Evolutionary conservation across 2,113 vertebrate species (phyloP), one percentile per base, ranked within the genome.

Genomic region (Myodes glareolus): DNA sequence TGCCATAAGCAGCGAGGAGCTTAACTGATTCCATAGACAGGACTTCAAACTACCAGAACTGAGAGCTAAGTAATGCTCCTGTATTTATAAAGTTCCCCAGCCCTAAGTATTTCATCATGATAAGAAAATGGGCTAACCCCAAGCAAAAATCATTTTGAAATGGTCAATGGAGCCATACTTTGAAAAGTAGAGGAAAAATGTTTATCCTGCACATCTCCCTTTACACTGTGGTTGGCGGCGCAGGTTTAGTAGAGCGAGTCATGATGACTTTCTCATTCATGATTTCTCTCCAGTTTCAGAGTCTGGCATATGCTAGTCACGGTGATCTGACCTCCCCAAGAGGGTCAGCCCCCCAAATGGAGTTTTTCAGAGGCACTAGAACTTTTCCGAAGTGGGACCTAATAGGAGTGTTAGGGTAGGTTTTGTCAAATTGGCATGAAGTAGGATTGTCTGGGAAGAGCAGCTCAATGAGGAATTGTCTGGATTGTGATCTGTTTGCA

Each of bases 141-240:
- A 36, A 33, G 6, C 27, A 45, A 77, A 81, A 87, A 58, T 63
- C 72, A 75, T 73, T 88, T 86, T 80, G 36, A 95, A 95, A 88
- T 90, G 27, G 1, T 4, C 47, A 80, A 58, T 45, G 65, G 4
- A 61, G 9, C 5, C 67, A 95, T 36, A 2, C 55, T 81, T 55
- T 77, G 9, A 72, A n/a, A 72, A 29, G 10, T 25, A n/a, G 55
- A 52, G 67, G 29, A 14, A 52, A 68, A 52, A n/a, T 1, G 17
- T 88, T 76, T 3, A 55, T 58, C 5, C 5, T 31, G 29, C 92
- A 55, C 25, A 13, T 63, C 50, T n/a, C 21, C 47, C n/a, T 31
- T 33, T 4, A 4, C 42, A 13, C 73, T 63, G 5, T 67, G 67
- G 5, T 42, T 42, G n/a, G 19, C 23, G 88, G 2, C n/a, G 0